Conservation (phyloP, 2,113 vertebrate genomes). For the Struthidea cinerea region DNA sequence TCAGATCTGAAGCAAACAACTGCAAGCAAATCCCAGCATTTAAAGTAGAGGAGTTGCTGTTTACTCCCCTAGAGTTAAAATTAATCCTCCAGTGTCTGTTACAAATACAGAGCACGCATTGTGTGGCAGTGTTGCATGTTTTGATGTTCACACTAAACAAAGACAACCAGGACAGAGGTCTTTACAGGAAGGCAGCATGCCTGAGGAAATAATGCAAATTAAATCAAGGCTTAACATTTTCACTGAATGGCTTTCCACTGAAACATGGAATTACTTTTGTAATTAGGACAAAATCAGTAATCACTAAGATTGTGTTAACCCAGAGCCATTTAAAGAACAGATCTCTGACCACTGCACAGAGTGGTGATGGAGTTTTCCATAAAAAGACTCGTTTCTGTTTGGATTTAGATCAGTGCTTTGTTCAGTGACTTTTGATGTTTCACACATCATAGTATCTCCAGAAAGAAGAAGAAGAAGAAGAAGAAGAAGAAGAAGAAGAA, state of each 20-base stretch:
- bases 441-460: background rate
- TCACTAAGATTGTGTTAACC: background rate
- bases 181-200: background rate
- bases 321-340: background rate
- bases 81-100: background rate
- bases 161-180: background rate
- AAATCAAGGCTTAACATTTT: background rate
- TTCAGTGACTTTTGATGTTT: background rate
- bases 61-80: background rate
- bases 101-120: background rate
- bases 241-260: background rate
- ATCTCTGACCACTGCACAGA: background rate
- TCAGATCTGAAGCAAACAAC: background rate
- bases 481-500: background rate
- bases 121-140: background rate
- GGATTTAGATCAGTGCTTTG: background rate
- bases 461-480: background rate
- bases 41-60: background rate
- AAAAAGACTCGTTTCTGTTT: background rate
- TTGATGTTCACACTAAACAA: background rate
- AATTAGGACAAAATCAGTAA: background rate
- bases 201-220: background rate
- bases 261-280: background rate
- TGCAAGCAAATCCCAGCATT: background rate
- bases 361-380: background rate